Conservation (phyloP, 1,140 invertebrate genomes). For the Thaumetopoea pityocampa region DNA sequence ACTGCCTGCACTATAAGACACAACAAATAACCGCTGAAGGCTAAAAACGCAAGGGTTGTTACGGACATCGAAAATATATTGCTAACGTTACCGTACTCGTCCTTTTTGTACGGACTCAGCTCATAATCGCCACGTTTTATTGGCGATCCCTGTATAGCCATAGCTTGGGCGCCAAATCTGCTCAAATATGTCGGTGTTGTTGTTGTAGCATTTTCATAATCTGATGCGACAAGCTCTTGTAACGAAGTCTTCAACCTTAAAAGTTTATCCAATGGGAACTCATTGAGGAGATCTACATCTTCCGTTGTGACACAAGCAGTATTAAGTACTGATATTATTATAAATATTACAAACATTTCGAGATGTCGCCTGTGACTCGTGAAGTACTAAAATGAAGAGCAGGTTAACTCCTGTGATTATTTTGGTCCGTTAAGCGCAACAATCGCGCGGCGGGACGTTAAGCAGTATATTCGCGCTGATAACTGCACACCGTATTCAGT, state of each 20-base stretch:
- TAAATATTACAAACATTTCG: slow-evolving; percentile 33
- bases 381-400: slow-evolving; percentile 19
- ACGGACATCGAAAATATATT: slow-evolving; percentile 84
- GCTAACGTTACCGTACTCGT: slow-evolving; percentile 73
- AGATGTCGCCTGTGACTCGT: slow-evolving; percentile 12
- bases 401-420: slow-evolving; percentile 33
- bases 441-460: slow-evolving; percentile 28
- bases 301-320: slow-evolving; percentile 29
- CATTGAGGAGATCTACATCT: slow-evolving; percentile 56
- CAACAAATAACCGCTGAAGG: slow-evolving; percentile 86
- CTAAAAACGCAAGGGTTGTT: slow-evolving; percentile 84
- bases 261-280: slow-evolving; percentile 62
- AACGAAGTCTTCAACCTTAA: slow-evolving; percentile 59
- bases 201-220: slow-evolving; percentile 41
- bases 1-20: slow-evolving; percentile 84
- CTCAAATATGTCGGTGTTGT: slow-evolving; percentile 33
- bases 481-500: too few species aligned
- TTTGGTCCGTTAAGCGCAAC: slow-evolving; percentile 52
- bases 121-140: slow-evolving; percentile 61
- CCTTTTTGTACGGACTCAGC: slow-evolving; percentile 61
- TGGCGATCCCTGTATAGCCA: slow-evolving; percentile 55
- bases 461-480: too few species aligned
- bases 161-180: slow-evolving; percentile 57
- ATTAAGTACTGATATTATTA: slow-evolving; percentile 24
- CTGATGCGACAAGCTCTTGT: slow-evolving; percentile 35